Evolutionary conservation across 2,888 invertebrate genomes (phyloP).

Genomic region (Xylota sylvarum): DNA sequence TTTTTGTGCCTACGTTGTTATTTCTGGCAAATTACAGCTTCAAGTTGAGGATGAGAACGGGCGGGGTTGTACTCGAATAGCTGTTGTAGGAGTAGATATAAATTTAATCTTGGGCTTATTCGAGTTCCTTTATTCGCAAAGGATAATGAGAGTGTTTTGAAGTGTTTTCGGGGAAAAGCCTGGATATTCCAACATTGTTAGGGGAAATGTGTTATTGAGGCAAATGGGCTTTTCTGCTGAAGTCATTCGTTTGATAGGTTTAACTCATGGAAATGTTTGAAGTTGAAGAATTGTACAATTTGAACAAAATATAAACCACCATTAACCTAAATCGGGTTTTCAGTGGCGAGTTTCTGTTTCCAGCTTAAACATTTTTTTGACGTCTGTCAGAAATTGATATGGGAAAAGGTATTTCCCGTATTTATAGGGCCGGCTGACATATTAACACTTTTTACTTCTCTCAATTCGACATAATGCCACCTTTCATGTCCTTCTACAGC

Average conservation of each 20-base stretch:
- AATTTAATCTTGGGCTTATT: conserved; percentile 66
- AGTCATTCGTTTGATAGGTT: neutral
- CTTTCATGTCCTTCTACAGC: no score
- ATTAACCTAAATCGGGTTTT: no score
- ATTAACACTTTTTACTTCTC: no score
- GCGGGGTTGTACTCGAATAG: neutral
- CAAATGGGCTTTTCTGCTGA: neutral
- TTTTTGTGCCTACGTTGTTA: conserved; percentile 11
- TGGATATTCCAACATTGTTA: neutral
- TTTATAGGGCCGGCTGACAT: no score
- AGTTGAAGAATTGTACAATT: no score
- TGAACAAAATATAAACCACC: no score
- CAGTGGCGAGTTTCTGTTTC: no score
- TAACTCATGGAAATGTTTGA: neutral
- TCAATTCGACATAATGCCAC: no score
- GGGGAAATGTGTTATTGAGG: neutral
- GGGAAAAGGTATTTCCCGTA: no score
- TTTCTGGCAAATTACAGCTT: conserved; percentile 47
- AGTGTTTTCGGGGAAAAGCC: conserved; percentile 12
- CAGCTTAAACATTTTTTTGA: no score
- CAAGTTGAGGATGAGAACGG: conserved; percentile 14
- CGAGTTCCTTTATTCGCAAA: conserved; percentile 31
- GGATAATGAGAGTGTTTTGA: conserved; percentile 42
- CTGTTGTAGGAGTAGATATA: conserved; percentile 42
- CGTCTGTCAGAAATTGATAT: neutral